A percentile compares a stretch with the other conserved stretches of the same genome.
Conservation (phyloP, 1,140 invertebrate genomes). For the Coenobita brevimanus region DNA sequence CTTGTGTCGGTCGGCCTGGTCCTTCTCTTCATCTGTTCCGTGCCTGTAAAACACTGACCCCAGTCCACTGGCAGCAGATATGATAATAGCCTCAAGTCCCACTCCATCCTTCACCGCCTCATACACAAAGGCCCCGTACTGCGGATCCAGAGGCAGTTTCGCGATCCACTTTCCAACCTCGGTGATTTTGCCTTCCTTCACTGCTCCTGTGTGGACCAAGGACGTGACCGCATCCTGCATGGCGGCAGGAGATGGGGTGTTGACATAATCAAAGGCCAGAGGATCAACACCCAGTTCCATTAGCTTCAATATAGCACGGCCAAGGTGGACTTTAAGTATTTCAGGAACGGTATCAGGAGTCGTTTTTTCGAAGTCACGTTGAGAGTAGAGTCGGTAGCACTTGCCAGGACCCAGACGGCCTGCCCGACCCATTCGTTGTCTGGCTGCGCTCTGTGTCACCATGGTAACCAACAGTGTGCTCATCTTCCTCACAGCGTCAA, state of each 20-base stretch:
- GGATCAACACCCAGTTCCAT: constrained; percentile 43
- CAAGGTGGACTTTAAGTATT: constrained; percentile 36
- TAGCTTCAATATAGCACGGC: constrained; percentile 32
- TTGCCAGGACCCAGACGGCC: constrained; percentile 38
- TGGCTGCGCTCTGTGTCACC: constrained; percentile 27
- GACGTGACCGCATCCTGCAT: constrained; percentile 10
- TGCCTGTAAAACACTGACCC: constrained; percentile 28
- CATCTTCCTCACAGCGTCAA: constrained; percentile 25
- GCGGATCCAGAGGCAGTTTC: constrained; percentile 37
- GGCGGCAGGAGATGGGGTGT: background rate
- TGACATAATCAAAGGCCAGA: constrained; percentile 15
- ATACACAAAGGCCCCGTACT: constrained; percentile 29
- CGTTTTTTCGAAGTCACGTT: constrained; percentile 26
- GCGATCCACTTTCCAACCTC: constrained; percentile 28
- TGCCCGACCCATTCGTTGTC: constrained; percentile 26
- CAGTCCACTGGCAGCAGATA: constrained; percentile 8
- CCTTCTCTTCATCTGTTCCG: constrained; percentile 10
- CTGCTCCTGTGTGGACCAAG: constrained; percentile 3
- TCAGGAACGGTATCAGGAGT: constrained; percentile 13
- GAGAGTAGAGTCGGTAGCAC: constrained; percentile 25
- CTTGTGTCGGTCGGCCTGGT: constrained; percentile 25
- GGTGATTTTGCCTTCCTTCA: background rate
- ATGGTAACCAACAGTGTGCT: constrained; percentile 8
- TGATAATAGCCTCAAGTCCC: constrained; percentile 21
- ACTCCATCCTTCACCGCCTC: constrained; percentile 10